Percentiles rank a stretch among this genome's conserved stretches.
phyloP scores from a whole-genome alignment of 2,797 vertebrate species.

The Sebastes aleutianus region DNA sequence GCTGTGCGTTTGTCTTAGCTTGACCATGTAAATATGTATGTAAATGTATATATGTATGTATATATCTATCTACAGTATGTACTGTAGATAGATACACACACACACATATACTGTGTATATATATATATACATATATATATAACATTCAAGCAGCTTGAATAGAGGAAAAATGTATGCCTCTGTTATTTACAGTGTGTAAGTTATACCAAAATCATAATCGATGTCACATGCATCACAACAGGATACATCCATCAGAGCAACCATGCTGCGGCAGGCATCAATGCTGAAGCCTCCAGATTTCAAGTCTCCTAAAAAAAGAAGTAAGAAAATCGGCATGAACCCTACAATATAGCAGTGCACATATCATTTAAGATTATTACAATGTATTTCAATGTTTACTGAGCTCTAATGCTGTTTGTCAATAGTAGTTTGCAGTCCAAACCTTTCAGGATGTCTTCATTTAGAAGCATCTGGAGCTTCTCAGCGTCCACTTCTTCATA shows the following conservation, averaged over 20 bases:
- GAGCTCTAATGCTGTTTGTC: not conserved
- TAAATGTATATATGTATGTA: too few species aligned
- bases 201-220: not conserved
- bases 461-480: constrained; percentile 68
- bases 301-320: constrained; percentile 8
- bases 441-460: constrained; percentile 64
- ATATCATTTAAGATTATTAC: not conserved
- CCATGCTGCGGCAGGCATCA: constrained; percentile 84
- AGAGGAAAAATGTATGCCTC: not conserved
- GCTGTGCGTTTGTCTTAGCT: not conserved
- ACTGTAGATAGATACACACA: too few species aligned
- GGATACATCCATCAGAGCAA: constrained; percentile 91
- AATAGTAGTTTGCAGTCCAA: not conserved
- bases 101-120: too few species aligned
- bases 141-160: not conserved
- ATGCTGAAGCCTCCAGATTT: constrained; percentile 76
- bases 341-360: not conserved
- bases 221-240: constrained; percentile 24
- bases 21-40: not conserved
- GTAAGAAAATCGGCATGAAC: not conserved
- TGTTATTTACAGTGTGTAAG: not conserved
- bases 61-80: too few species aligned
- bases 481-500: constrained; percentile 72
- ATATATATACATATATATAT: too few species aligned
- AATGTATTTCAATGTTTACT: not conserved